Base-by-base conservation (phyloP, 2,797 vertebrate genomes). In the Sebastes steindachneri region DNA sequence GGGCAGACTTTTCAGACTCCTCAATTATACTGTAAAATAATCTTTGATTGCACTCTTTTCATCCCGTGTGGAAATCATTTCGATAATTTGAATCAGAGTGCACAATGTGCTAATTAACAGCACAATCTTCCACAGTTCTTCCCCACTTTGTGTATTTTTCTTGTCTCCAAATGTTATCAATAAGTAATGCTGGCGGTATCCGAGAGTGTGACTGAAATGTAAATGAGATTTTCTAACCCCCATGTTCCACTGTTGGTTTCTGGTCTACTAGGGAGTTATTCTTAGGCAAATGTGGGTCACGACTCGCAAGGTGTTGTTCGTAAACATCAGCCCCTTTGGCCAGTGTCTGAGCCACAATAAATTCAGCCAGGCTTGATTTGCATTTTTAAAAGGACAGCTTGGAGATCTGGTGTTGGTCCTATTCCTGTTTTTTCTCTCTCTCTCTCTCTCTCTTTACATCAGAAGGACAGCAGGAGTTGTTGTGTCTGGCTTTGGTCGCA, bases 241-340 rank as follows among this genome's bases (percentile, higher is more conserved):
- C 75, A 64, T 82, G 75, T 79, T 87, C 84, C 77, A 35, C 82
- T 48, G 77, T 74, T 60, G 79, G 73, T 90, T 92, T 94, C 84
- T 84, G 86, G 87, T 92, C 90, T 95, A 91, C 80, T 75, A 87
- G 86, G 81, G 76, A 92, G 92, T 91, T 95, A 93, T 94, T 95
- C 94, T 87, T 81, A 90, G 87, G 73, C 88, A 91, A 92, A 96
- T 95, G 91, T 96, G 86, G 95, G 95, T 96, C 96, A 95, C 86
- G 82, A 91, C 90, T 92, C 79, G 28, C 86, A 88, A 95, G 90
- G 93, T 94, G 93, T 94, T 95, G 93, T 95, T 95, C 95, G 94
- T 92, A 94, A 93, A 87, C 90, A 89, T 67, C 86, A 86, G 86
- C 88, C 87, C 90, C 86, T 94, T 95, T 90, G 92, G 89, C 93